A percentile compares a stretch with the other conserved stretches of the same genome.
Evolutionary conservation across 2,888 invertebrate genomes (phyloP).

Genomic region (Microctonus hyperodae): DNA sequence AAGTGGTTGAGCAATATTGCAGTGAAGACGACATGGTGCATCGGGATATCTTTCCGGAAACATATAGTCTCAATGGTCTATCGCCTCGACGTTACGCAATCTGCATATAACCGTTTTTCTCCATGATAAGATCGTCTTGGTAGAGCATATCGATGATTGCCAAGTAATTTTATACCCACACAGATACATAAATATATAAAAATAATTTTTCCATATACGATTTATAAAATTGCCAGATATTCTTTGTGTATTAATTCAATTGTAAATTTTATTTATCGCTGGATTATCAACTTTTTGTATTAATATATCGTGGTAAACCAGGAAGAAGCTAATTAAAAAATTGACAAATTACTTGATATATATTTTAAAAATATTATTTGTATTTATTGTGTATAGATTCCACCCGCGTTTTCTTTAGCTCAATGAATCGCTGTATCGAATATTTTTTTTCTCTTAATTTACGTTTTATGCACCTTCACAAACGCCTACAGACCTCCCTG

Average conservation of each 20-base stretch:
- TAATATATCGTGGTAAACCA: too few relatives aligned
- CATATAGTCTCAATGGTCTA: background rate
- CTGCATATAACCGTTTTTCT: conserved; percentile 36
- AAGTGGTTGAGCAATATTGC: background rate
- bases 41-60: conserved; percentile 29
- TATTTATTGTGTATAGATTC: background rate
- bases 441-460: background rate
- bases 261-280: background rate
- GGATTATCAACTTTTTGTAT: background rate
- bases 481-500: conserved; percentile 9
- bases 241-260: conserved; percentile 16
- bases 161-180: conserved; percentile 44
- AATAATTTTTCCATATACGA: conserved; percentile 17
- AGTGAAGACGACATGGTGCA: conserved; percentile 4
- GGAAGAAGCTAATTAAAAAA: background rate
- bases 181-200: background rate
- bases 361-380: background rate
- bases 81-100: conserved; percentile 35
- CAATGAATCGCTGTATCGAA: background rate
- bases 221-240: background rate
- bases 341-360: background rate
- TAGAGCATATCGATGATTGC: conserved; percentile 42
- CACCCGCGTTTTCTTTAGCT: background rate
- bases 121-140: conserved; percentile 42
- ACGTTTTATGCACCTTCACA: background rate